Evolutionary conservation across 2,888 invertebrate species (phyloP), one percentile per base, ranked within the genome.

Genomic region (Cryptocephalus primarius): DNA sequence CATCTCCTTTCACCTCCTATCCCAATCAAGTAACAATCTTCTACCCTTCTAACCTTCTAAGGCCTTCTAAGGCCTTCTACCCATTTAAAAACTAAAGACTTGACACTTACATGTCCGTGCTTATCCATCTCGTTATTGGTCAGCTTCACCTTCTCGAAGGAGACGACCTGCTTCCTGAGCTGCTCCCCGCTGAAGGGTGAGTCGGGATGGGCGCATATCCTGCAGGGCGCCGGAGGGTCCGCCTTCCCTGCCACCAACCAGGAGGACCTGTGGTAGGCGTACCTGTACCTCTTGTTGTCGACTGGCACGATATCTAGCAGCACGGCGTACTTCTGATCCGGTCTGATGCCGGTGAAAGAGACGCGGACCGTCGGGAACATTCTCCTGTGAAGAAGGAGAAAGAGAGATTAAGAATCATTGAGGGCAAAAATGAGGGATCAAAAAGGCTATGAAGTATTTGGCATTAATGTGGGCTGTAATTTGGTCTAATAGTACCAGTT

Each of bases 241-340:
- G 96, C 96, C 73, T 97, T 96, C 55, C 96, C 96, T 31, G 96
- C 96, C 58, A 95, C 94, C 65, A 95, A 78, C 96, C 96, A 97
- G 45, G 93, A 93, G 56, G 93, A 94, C 64, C 94, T 85, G 77
- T 96, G 96, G 77, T 97, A 97, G 56, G 96, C 95, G 78, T 97
- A 97, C 54, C 94, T 84, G 75, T 93, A 93, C 47, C 96, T 80
- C 73, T 95, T 91, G 73, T 88, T 88, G 75, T 97, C 96, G 65
- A 96, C 91, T 50, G 95, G 94, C 53, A 95, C 89, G 65, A 96
- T 91, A 76, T 97, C 96, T 77, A 97, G 80, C 59, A 95, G 79
- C 47, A 97, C 94, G 45, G 88, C 85, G 76, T 95, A 97, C 56
- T 85, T 82, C 67, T 85, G 85, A 64, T 88, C 87, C 48, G 84